A percentile compares a stretch with the other conserved stretches of the same genome.
These are phyloP conservation scores for Eucriotettix oculatus DNA, from an alignment of 2,888 invertebrate genomes.

Conservation along the genomic window DNA sequence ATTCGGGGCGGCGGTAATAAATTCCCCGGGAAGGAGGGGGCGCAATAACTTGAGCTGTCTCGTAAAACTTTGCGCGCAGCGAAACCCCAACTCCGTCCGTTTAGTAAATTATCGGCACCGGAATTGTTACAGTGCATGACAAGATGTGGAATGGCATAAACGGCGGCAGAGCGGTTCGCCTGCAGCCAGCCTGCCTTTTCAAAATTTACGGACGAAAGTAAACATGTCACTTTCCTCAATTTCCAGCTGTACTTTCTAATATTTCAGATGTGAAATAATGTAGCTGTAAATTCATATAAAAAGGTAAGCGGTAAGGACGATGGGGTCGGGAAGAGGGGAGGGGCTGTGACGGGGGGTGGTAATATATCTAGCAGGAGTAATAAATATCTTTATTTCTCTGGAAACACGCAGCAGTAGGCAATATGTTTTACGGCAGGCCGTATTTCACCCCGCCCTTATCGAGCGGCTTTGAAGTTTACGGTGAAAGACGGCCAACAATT, in stretches of 20 bases:
- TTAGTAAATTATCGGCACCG: background rate
- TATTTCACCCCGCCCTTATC: background rate
- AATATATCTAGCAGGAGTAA: background rate
- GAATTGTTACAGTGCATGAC: background rate
- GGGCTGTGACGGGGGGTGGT: background rate
- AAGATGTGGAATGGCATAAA: background rate
- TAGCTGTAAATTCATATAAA: background rate
- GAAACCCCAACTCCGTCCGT: no score
- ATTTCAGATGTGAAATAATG: background rate
- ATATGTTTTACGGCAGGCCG: background rate
- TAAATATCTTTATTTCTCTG: background rate
- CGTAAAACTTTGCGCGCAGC: no score
- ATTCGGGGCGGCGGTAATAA: no score
- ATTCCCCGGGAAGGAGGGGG: no score
- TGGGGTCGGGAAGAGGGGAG: no score
- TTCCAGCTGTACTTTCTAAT: background rate
- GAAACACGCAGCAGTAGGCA: background rate
- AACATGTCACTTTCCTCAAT: background rate
- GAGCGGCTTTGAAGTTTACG: background rate
- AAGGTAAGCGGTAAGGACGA: background rate
- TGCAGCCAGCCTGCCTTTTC: background rate
- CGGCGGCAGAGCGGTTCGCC: background rate
- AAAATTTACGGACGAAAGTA: background rate
- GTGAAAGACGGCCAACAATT: background rate
- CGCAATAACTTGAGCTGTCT: no score